Evolutionary conservation across 2,888 invertebrate genomes (phyloP).

Genomic region (Icerya purchasi): DNA sequence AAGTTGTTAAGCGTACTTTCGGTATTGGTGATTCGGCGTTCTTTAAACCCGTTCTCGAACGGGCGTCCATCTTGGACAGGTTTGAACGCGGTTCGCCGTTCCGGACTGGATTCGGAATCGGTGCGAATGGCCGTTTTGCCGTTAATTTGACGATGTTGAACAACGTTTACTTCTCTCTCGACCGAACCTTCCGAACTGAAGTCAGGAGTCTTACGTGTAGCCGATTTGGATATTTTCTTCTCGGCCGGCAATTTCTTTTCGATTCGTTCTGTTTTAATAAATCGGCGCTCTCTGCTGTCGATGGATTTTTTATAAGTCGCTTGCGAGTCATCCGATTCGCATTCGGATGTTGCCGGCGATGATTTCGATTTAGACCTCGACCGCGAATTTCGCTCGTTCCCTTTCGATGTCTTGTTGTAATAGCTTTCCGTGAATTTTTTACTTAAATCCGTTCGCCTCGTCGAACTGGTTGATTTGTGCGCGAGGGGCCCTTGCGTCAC

Average conservation of each 20-base stretch:
- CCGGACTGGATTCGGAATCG: slow-evolving; percentile 20
- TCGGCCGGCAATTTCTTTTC: background rate
- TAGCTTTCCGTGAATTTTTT: slow-evolving; percentile 21
- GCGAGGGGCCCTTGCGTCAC: no score
- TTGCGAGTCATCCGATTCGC: slow-evolving; percentile 20
- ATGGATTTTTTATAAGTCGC: slow-evolving; percentile 18
- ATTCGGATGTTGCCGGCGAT: background rate
- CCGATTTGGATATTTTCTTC: background rate
- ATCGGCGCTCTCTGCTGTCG: background rate
- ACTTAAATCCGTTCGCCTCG: slow-evolving; percentile 10
- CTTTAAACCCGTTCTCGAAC: no score
- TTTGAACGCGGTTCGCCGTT: slow-evolving; percentile 19
- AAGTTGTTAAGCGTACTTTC: no score
- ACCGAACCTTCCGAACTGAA: slow-evolving; percentile 23
- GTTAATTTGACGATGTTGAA: no score
- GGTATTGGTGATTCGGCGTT: no score
- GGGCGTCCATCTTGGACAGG: slow-evolving; percentile 22
- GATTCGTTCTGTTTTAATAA: background rate
- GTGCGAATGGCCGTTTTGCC: no score
- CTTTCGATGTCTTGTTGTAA: slow-evolving; percentile 22
- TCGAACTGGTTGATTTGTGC: no score
- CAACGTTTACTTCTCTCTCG: slow-evolving; percentile 19
- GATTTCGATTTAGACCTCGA: slow-evolving; percentile 11
- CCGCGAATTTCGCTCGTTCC: slow-evolving; percentile 21
- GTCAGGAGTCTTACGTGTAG: slow-evolving; percentile 20